A percentile compares a stretch with the other conserved stretches of the same genome.
These are phyloP conservation scores for Leptopilina drosophilae DNA, from an alignment of 2,888 invertebrate species.

Conservation along the genomic window DNA sequence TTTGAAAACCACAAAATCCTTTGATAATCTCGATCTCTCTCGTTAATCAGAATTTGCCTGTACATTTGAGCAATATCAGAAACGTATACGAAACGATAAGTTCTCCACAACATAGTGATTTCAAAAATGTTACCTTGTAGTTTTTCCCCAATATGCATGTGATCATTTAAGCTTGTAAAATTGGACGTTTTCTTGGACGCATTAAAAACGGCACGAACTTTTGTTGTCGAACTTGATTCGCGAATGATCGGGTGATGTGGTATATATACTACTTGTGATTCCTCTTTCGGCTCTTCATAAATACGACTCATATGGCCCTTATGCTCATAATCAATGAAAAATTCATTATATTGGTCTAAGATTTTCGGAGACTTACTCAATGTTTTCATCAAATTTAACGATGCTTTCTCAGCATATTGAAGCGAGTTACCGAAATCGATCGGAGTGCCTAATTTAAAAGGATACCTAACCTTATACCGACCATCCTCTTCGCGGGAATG, in stretches of 20 bases:
- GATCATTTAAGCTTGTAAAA: background rate
- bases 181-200: background rate
- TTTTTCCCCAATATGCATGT: background rate
- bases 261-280: background rate
- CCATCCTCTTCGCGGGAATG: constrained; percentile 16
- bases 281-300: background rate
- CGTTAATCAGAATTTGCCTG: background rate
- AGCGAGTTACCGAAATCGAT: background rate
- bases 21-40: background rate
- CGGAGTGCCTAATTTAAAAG: background rate
- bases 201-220: constrained; percentile 4
- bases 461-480: constrained; percentile 20
- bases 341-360: background rate
- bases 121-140: background rate
- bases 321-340: background rate
- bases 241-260: constrained; percentile 1
- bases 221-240: background rate
- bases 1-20: background rate
- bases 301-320: constrained; percentile 33
- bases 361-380: background rate
- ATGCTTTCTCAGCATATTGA: background rate
- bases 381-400: background rate
- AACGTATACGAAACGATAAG: background rate
- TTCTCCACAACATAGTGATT: background rate
- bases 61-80: constrained; percentile 22